Evolutionary conservation across 2,888 invertebrate genomes (phyloP), one percentile per base, ranked within the genome.

Genomic region (Myopa testacea): DNA sequence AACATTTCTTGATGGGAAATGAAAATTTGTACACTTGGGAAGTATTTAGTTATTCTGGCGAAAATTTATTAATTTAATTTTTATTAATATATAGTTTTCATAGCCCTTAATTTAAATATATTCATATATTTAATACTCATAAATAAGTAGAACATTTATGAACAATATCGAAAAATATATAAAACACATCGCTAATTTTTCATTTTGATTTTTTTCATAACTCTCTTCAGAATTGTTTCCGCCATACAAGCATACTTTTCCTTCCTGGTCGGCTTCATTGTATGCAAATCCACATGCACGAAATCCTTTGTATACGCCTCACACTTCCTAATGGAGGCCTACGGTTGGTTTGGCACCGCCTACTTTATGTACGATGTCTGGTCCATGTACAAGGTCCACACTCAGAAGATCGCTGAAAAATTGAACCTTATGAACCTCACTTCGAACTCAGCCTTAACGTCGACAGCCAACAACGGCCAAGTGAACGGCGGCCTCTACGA

Each of bases 301-400:
- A 90, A 93, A 68, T 92, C 94, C 88, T 92, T 94, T 84, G 89
- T 94, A 81, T 91, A 91, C 80, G 91, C 93, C 5, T 93, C 93
- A 1, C 94, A 94, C 89, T 93, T 92, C 86, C 91, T 94, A 85
- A 93, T 94, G 74, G 93, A 94, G 85, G 94, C 93, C 1, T 94
- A 94, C 88, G 94, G 94, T 0, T 94, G 94, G 94, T 94, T 94
- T 86, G 94, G 94, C 2, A 93, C 94, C 52, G 93, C 94, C 0
- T 94, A 94, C 88, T 94, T 94, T 88, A 93, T 94, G 90, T 94
- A 94, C 85, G 94, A 94, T 88, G 94, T 94, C 81, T 94, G 94
- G 93, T 93, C 94, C 34, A 94, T 94, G 94, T 94, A 94, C 84
- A 91, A 92, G 89, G 94, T 94, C 79, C 92, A 93, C 85, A 88